These are phyloP conservation scores for Pomatorhinus ruficollis DNA, from an alignment of 2,113 vertebrate species.

Conservation along the genomic window DNA sequence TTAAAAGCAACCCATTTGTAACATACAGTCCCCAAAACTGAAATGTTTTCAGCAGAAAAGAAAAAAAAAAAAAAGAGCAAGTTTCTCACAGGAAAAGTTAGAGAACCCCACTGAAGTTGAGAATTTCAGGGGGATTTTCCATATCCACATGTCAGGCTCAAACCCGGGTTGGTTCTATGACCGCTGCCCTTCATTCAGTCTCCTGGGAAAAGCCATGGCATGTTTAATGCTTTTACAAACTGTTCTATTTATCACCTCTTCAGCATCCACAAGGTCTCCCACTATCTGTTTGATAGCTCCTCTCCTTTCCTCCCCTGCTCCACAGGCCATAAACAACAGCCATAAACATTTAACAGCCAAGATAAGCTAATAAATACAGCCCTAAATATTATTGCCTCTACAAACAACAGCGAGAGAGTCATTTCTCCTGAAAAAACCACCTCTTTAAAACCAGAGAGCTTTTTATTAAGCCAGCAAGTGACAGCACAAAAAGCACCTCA, in stretches of 20 bases:
- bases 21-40: background rate
- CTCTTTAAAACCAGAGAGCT: conserved; percentile 33
- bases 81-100: background rate
- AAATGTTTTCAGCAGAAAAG: background rate
- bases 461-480: conserved; percentile 36
- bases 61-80: background rate
- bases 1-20: background rate
- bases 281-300: conserved; percentile 19
- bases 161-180: conserved; percentile 5
- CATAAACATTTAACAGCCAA: conserved; percentile 69
- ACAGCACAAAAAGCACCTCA: background rate
- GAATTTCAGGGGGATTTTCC: background rate
- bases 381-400: conserved; percentile 55
- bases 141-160: background rate
- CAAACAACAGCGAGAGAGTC: conserved; percentile 21
- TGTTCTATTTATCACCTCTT: conserved; percentile 13
- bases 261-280: conserved; percentile 30
- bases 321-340: conserved; percentile 57
- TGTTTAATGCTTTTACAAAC: conserved; percentile 41
- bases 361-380: conserved; percentile 73
- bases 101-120: background rate
- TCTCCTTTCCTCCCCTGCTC: conserved; percentile 50
- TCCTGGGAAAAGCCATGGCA: background rate
- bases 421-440: background rate
- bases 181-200: background rate